Base-by-base conservation (phyloP, 2,888 invertebrate genomes). In the Nasonovia ribisnigri region DNA sequence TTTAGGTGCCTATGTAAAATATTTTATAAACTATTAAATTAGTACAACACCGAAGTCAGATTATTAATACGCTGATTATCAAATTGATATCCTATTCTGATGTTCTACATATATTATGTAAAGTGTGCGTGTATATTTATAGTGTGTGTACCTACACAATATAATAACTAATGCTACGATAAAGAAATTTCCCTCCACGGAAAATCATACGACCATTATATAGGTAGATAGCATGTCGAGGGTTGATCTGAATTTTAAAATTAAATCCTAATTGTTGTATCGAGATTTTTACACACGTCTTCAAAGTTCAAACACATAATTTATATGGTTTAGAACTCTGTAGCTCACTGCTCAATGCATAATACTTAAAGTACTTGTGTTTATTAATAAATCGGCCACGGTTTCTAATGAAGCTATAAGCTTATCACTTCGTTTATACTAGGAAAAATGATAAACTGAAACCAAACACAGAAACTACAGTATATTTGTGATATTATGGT, bases 301-400 rank as follows among this genome's bases (percentile, higher is more conserved):
- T 67, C 67, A n/a, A 67, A 67, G 16, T 67, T 67, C 67, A n/a
- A 67, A 67, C n/a, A 67, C 67, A n/a, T n/a, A n/a, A n/a, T 67
- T 67, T 16, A 67, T 5, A n/a, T n/a, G n/a, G 16, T 16, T 67
- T 67, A n/a, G n/a, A n/a, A 60, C n/a, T n/a, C 1, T n/a, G 5
- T 16, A n/a, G 0, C 0, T 13, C 48, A 48, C 48, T 48, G n/a
- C 4, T 60, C 2, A n/a, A 13, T 60, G n/a, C n/a, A n/a, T n/a
- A n/a, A n/a, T n/a, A n/a, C 29, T n/a, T 60, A 60, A 0, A 60
- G 29, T n/a, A 20, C 29, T 13, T 60, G 13, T n/a, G n/a, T 16
- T 5, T 16, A n/a, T 1, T n/a, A 67, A 67, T 67, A 67, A n/a
- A 67, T 46, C 20, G 13, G 29, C 8, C 26, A 29, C 60, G 29